Base-by-base conservation (phyloP, 1,140 invertebrate genomes). In the Goniozus legneri region DNA sequence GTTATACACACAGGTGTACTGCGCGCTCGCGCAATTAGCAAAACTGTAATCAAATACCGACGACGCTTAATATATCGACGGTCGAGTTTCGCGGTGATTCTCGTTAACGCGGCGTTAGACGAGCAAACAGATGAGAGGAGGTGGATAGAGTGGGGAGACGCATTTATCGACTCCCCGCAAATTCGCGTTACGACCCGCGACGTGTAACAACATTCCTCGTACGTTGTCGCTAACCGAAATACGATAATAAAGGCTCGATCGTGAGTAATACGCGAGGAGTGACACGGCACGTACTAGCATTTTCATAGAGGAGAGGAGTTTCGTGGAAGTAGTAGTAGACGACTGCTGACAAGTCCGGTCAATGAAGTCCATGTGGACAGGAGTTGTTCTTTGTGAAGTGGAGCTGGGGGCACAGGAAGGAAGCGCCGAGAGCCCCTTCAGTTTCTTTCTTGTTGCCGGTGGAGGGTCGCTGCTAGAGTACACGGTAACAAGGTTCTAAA, bases 1-100 rank as follows among this genome's bases (percentile, higher is more conserved):
- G 22, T 30, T 27, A 27, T 24, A 16, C 15, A 10, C 4, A 6
- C 10, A 27, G 4, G 4, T 10, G 24, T 27, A 4, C 10, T 10
- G 24, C 4, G 24, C 12, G 38, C 55, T 41, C 43, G 49, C 40
- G 53, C 56, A 58, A 68, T 68, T 60, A 49, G 54, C 55, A 52
- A 61, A 54, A 57, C 55, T 64, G 52, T 55, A 63, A 68, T 64
- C 52, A 52, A 60, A 64, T 65, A 56, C 56, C 48, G 47, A 32
- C 37, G 14, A 8, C 15, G n/a, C 13, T 27, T 27, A 27, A 27
- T 27, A 27, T 27, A 4, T 10, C 34, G 10, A 24, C 44, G n/a
- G n/a, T 50, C 46, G 50, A 47, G 43, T 54, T 38, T 44, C 18
- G 49, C 36, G 37, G 37, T 44, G 47, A 42, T 49, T 64, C 53